A percentile compares a stretch with the other conserved stretches of the same genome.
Evolutionary conservation across 2,113 vertebrate genomes (phyloP).

Genomic region (Bagarius yarrelli): DNA sequence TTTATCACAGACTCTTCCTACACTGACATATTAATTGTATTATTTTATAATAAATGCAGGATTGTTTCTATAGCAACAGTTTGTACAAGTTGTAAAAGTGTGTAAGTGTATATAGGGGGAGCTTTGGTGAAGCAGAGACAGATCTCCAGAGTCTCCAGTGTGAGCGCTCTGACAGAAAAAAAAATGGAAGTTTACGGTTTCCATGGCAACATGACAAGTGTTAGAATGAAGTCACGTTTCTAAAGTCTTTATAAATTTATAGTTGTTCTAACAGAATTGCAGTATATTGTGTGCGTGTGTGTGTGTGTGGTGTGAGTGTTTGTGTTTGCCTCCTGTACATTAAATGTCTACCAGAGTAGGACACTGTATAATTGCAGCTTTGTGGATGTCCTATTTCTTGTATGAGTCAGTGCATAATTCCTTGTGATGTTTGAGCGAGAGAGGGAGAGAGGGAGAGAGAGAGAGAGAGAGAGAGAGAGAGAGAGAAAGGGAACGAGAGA

Average conservation of each 20-base stretch:
- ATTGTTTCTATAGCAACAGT: conserved; percentile 1
- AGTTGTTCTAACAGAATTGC: background rate
- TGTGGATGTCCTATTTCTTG: background rate
- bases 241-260: background rate
- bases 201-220: too few relatives aligned
- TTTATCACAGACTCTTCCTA: background rate
- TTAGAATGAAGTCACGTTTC: too few relatives aligned
- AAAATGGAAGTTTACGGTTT: background rate
- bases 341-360: background rate
- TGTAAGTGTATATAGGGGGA: background rate
- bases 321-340: background rate
- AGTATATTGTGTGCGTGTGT: background rate
- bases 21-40: background rate
- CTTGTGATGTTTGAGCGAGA: background rate
- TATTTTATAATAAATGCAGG: background rate
- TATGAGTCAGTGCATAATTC: background rate
- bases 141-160: background rate
- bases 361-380: background rate
- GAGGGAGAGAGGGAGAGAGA: background rate
- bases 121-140: background rate
- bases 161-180: background rate
- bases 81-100: background rate
- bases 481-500: background rate
- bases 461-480: background rate
- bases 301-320: background rate